Percentiles rank a stretch among this genome's conserved stretches.
Conservation (phyloP, 2,797 vertebrate genomes). For the Geotria australis region DNA sequence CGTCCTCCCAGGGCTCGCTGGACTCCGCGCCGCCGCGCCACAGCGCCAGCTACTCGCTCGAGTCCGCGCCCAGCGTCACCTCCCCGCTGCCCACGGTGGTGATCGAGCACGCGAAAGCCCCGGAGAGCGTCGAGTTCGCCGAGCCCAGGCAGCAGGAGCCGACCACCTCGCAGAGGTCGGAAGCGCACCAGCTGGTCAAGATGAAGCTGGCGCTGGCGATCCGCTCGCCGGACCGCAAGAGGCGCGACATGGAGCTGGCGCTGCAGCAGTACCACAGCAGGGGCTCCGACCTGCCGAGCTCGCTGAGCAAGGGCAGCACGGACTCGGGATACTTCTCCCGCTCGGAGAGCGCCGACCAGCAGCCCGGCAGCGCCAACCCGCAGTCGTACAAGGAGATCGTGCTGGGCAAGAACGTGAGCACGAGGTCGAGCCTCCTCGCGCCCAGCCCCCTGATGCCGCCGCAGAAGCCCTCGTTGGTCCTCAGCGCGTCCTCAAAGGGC, state of each 20-base stretch:
- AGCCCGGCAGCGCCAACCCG: slow-evolving; percentile 67
- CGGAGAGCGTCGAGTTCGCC: not conserved
- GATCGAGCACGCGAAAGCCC: not conserved
- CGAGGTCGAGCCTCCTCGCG: not conserved
- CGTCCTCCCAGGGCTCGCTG: not conserved
- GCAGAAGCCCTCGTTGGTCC: not conserved
- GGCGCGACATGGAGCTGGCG: slow-evolving; percentile 15
- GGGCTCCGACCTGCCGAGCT: slow-evolving; percentile 52
- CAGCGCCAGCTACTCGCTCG: not conserved
- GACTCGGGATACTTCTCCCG: slow-evolving; percentile 98
- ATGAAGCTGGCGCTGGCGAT: not conserved
- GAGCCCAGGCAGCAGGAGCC: not conserved
- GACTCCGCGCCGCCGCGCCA: not conserved
- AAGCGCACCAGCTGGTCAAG: not conserved
- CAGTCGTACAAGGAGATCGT: slow-evolving; percentile 97
- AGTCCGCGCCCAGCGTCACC: not conserved
- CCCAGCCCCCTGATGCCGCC: not conserved
- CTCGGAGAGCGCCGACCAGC: slow-evolving; percentile 86
- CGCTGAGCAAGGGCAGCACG: slow-evolving; percentile 94
- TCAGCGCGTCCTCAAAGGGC: not conserved
- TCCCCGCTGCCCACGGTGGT: not conserved
- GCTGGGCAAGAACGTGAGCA: slow-evolving; percentile 35
- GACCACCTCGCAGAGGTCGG: not conserved
- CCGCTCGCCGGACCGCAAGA: not conserved
- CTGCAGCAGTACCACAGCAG: slow-evolving; percentile 6